Percentiles rank a stretch among this genome's conserved stretches.
Evolutionary conservation across 1,140 invertebrate genomes (phyloP).

Genomic region (Eriocheir sinensis): DNA sequence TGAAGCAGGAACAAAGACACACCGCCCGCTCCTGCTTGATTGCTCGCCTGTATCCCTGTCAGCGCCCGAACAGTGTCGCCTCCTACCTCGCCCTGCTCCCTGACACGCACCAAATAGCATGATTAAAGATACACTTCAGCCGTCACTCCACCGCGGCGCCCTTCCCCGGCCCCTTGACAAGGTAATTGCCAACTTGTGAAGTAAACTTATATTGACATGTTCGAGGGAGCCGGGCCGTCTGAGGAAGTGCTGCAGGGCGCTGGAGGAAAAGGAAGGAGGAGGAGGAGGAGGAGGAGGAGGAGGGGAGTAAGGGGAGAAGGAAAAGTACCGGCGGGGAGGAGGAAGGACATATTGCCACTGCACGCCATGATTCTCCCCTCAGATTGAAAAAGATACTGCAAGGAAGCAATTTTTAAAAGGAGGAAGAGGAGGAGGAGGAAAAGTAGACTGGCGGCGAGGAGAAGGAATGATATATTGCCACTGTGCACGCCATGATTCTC

Average conservation of each 20-base stretch:
- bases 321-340: neutral
- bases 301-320: neutral
- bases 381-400: neutral
- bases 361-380: neutral
- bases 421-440: too few relatives aligned
- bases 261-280: neutral
- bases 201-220: constrained; percentile 35
- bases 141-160: constrained; percentile 3
- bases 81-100: neutral
- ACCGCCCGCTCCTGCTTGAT: constrained; percentile 15
- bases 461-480: too few relatives aligned
- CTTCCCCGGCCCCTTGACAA: constrained; percentile 44
- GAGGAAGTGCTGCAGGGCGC: neutral
- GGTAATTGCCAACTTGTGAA: constrained; percentile 47
- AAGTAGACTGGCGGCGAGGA: too few relatives aligned
- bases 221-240: neutral
- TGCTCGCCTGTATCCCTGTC: constrained; percentile 34
- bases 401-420: neutral
- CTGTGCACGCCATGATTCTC: neutral
- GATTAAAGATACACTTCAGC: constrained; percentile 55
- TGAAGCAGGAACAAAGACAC: constrained; percentile 12
- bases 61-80: constrained; percentile 11
- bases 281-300: neutral
- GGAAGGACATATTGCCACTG: too few relatives aligned
- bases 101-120: constrained; percentile 24